Conservation (phyloP, 1,140 invertebrate genomes). For the Pogonomyrmex californicus region DNA sequence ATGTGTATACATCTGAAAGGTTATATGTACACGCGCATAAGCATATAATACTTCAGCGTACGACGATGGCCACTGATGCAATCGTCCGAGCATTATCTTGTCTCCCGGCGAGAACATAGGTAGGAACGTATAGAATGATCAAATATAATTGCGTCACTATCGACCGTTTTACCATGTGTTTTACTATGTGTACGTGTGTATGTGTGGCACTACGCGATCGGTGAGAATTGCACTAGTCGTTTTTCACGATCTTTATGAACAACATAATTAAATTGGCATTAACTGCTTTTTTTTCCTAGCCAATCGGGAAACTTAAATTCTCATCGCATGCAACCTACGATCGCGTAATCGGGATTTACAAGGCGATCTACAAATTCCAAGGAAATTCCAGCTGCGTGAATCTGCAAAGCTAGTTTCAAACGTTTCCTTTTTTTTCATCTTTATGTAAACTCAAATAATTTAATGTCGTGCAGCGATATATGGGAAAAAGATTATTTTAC, state of each 20-base stretch:
- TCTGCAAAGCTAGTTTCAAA: neutral
- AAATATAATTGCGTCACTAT: constrained; percentile 71
- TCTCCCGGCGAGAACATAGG: constrained; percentile 55
- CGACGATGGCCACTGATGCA: constrained; percentile 66
- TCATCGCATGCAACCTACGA: neutral
- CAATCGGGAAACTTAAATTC: constrained; percentile 19
- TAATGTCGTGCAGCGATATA: neutral
- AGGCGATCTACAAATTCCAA: constrained; percentile 1
- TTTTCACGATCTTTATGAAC: constrained; percentile 27
- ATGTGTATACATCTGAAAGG: constrained; percentile 61
- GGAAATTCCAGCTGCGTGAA: neutral
- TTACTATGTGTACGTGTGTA: too few species aligned
- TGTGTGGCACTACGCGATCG: neutral
- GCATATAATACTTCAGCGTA: constrained; percentile 51
- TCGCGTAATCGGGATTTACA: constrained; percentile 20
- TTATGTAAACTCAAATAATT: neutral
- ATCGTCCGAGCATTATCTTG: constrained; percentile 71
- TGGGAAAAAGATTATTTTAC: constrained; percentile 23
- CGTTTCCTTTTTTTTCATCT: neutral
- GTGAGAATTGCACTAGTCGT: constrained; percentile 14
- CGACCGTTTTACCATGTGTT: neutral
- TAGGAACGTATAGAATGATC: constrained; percentile 65
- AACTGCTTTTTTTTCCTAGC: neutral
- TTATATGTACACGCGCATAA: constrained; percentile 65
- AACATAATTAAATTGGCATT: constrained; percentile 57